These are phyloP conservation scores for Cebidichthys violaceus DNA, from an alignment of 2,113 vertebrate genomes.

Conservation along the genomic window DNA sequence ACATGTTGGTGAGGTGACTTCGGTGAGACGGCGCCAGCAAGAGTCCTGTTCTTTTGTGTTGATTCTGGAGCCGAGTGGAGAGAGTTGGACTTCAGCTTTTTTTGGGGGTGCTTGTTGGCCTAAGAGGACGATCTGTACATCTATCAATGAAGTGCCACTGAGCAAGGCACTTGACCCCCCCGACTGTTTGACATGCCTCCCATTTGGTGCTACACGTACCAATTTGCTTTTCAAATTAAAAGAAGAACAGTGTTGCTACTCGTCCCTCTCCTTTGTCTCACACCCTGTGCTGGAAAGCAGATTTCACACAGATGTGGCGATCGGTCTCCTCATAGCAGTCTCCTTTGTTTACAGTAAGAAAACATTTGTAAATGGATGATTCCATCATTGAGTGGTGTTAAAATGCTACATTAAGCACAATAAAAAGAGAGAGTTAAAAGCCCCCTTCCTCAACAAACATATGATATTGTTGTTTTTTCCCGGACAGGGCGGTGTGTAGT, in stretches of 20 bases:
- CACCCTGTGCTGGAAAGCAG: too few relatives aligned
- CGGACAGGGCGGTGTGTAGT: neutral
- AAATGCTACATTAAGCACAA: conserved; percentile 61
- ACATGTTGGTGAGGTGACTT: conserved; percentile 7
- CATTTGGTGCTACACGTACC: conserved; percentile 11
- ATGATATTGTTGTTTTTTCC: neutral
- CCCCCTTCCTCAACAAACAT: conserved; percentile 17
- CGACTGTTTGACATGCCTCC: neutral
- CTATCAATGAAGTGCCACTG: conserved; percentile 18
- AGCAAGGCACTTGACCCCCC: conserved; percentile 41
- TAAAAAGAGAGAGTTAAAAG: conserved; percentile 14
- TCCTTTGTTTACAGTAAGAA: too few relatives aligned
- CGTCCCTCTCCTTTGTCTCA: neutral
- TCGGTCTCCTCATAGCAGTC: neutral
- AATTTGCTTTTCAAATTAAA: conserved; percentile 27
- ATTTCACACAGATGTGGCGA: neutral
- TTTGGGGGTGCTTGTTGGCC: neutral
- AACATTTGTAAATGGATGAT: too few relatives aligned
- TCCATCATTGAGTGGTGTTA: neutral
- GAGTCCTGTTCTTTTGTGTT: neutral
- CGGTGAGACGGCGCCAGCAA: neutral
- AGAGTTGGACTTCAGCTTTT: neutral
- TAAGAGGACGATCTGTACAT: conserved; percentile 2
- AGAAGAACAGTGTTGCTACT: neutral
- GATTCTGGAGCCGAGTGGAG: neutral